Conservation (phyloP, 2,797 vertebrate species). For the Bryconaethiops microstoma region DNA sequence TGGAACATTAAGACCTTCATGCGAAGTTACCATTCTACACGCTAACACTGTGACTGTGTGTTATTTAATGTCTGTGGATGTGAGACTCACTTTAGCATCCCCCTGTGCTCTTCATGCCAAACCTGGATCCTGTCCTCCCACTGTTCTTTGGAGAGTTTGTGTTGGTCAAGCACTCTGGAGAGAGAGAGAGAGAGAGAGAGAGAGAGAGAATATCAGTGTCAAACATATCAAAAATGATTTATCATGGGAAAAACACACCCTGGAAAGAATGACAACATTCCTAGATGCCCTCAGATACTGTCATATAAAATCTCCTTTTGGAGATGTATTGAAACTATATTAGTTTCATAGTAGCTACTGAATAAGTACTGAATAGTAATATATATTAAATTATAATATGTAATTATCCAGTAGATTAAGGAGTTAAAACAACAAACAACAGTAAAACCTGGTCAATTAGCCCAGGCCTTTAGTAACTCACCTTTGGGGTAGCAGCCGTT, state of each 20-base stretch:
- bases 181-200: no score
- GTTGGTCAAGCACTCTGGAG: slow-evolving; percentile 93
- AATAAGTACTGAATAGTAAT: neutral
- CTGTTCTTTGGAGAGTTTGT: slow-evolving; percentile 94
- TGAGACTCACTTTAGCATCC: slow-evolving; percentile 88
- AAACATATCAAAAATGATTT: slow-evolving; percentile 54
- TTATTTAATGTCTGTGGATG: neutral
- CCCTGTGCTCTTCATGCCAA: slow-evolving; percentile 95
- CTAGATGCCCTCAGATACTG: neutral
- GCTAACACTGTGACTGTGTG: neutral
- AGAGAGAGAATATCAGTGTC: neutral
- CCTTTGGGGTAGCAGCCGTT: slow-evolving; percentile 93
- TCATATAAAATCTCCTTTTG: neutral
- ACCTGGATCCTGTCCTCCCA: slow-evolving; percentile 97
- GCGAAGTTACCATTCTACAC: slow-evolving; percentile 71
- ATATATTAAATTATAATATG: neutral
- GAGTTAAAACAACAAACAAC: neutral
- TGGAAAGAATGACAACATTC: neutral
- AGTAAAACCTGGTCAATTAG: neutral
- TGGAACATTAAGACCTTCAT: neutral
- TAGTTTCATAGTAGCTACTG: no score
- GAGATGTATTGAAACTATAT: no score
- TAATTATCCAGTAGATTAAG: neutral
- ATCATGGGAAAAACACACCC: neutral
- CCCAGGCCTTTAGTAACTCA: slow-evolving; percentile 49